Evolutionary conservation across 2,113 vertebrate genomes (phyloP).

Genomic region (Chunga burmeisteri): DNA sequence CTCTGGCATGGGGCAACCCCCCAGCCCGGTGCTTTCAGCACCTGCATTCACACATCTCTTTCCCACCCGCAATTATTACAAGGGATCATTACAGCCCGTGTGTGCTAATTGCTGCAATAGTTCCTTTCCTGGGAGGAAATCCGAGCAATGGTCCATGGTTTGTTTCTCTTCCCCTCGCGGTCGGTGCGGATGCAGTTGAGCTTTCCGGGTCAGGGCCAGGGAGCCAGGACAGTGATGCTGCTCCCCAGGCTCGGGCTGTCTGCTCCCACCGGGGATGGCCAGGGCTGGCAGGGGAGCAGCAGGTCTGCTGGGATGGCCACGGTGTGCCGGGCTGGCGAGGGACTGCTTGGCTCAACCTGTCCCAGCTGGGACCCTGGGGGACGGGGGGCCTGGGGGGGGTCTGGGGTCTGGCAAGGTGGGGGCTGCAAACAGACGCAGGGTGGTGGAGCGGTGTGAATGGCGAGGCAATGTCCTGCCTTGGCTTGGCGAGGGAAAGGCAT

Average conservation of each 20-base stretch:
- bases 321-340: background rate
- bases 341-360: background rate
- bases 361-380: background rate
- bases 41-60: background rate
- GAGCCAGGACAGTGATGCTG: background rate
- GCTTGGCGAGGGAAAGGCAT: background rate
- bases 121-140: background rate
- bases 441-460: accelerated
- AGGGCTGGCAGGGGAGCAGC: background rate
- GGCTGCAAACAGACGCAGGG: background rate
- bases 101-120: background rate
- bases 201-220: background rate
- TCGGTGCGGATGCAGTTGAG: accelerated
- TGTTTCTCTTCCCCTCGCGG: accelerated
- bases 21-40: background rate
- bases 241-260: background rate
- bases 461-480: background rate
- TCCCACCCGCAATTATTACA: background rate
- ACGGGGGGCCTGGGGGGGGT: background rate
- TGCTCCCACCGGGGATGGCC: background rate
- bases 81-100: background rate
- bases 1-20: background rate
- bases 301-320: background rate
- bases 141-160: accelerated
- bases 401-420: background rate